Evolutionary conservation across 1,140 invertebrate genomes (phyloP).

Genomic region (Caenorhabditis tropicalis): DNA sequence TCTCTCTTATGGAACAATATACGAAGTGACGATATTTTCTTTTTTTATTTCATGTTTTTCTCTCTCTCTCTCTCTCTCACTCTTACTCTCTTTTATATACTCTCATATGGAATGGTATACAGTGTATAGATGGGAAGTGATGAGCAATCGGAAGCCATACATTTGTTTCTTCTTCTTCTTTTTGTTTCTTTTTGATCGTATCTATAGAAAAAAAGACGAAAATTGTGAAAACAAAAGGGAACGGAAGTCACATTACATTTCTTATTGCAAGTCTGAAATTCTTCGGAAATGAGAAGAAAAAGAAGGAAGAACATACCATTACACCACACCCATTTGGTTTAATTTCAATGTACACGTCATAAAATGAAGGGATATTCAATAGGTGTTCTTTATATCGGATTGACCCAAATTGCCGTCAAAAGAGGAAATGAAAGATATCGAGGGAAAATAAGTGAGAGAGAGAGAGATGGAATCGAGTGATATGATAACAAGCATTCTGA

Average conservation of each 20-base stretch:
- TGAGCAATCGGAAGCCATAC: conserved; percentile 33
- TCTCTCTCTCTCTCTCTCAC: background rate
- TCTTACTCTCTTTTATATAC: background rate
- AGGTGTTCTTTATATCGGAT: conserved; percentile 34
- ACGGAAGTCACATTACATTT: conserved; percentile 26
- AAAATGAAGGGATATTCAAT: background rate
- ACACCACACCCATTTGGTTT: conserved; percentile 40
- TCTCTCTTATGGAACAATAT: conserved; percentile 36
- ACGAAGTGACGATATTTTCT: background rate
- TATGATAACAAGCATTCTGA: conserved; percentile 34
- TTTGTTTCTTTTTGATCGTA: conserved; percentile 3
- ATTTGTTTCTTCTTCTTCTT: background rate
- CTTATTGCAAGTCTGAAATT: conserved; percentile 7
- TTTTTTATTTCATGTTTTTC: background rate
- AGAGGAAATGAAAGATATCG: background rate
- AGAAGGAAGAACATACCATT: background rate
- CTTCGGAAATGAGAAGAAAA: background rate
- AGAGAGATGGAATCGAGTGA: background rate
- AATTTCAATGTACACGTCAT: conserved; percentile 37
- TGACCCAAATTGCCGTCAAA: conserved; percentile 12
- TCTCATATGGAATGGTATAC: conserved; percentile 35
- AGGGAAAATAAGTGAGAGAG: background rate
- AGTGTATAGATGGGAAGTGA: conserved; percentile 21
- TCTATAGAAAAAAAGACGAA: background rate
- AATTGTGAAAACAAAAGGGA: background rate